Evolutionary conservation across 1,140 invertebrate species (phyloP).

Genomic region (Drosophila bocki): DNA sequence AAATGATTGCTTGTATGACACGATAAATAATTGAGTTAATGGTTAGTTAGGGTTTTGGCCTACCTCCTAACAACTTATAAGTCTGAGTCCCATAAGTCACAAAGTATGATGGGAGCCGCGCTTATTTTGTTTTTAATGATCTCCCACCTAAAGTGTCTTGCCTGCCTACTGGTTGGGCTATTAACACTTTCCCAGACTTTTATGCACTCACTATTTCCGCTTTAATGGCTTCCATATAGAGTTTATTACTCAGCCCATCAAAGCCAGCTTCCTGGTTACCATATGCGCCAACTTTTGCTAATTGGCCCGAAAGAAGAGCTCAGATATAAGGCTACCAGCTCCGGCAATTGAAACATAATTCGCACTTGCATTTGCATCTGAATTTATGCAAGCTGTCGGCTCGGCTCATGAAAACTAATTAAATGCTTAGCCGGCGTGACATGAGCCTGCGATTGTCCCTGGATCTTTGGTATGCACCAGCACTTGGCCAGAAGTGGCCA

Average conservation of each 20-base stretch:
- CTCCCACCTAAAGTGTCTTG: background rate
- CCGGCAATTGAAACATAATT: conserved; percentile 48
- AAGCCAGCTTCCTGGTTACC: conserved; percentile 23
- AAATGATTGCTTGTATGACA: conserved; percentile 21
- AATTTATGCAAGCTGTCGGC: conserved; percentile 57
- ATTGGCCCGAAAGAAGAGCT: conserved; percentile 33
- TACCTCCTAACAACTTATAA: background rate
- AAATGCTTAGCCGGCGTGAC: conserved; percentile 56
- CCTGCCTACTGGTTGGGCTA: conserved; percentile 18
- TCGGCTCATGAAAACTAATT: conserved; percentile 57
- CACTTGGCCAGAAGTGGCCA: conserved; percentile 45
- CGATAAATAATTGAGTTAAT: conserved; percentile 4
- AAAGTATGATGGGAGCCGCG: background rate
- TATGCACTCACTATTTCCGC: conserved; percentile 14
- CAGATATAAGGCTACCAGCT: conserved; percentile 16
- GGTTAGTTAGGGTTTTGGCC: background rate
- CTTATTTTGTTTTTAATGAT: background rate
- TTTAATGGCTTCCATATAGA: conserved; percentile 35
- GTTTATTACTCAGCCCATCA: conserved; percentile 30
- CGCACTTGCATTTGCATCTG: conserved; percentile 60
- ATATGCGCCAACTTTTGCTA: conserved; percentile 25
- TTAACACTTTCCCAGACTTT: conserved; percentile 41
- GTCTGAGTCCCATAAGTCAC: conserved; percentile 5
- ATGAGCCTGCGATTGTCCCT: conserved; percentile 39
- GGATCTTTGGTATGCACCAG: conserved; percentile 48